Percentiles rank a stretch among this genome's conserved stretches.
Conservation (phyloP, 1,140 invertebrate genomes). For the Archegozetes longisetosus region DNA sequence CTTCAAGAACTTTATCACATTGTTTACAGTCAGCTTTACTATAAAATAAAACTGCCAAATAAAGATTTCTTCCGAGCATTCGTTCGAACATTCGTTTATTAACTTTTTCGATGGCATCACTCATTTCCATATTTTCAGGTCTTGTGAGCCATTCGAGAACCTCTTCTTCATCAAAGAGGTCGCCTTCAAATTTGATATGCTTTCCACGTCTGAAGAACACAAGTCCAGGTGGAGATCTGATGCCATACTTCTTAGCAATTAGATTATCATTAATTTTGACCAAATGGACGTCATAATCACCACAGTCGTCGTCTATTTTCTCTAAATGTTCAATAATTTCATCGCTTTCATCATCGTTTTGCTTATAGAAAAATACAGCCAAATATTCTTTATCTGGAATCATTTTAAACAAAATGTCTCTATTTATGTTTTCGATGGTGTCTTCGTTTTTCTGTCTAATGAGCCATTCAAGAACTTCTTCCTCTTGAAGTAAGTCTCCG, state of each 20-base stretch:
- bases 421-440: constrained; percentile 76
- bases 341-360: constrained; percentile 37
- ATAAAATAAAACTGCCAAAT: constrained; percentile 71
- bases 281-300: constrained; percentile 78
- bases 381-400: constrained; percentile 81
- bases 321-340: constrained; percentile 59
- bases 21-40: constrained; percentile 77
- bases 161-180: constrained; percentile 59
- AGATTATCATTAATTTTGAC: constrained; percentile 72
- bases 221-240: constrained; percentile 67
- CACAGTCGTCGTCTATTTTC: constrained; percentile 75
- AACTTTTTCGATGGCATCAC: constrained; percentile 44
- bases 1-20: constrained; percentile 65
- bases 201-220: constrained; percentile 82
- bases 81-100: constrained; percentile 32
- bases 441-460: constrained; percentile 69
- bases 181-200: constrained; percentile 73
- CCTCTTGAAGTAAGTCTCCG: constrained; percentile 24
- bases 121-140: constrained; percentile 83
- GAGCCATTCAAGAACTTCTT: constrained; percentile 25
- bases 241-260: constrained; percentile 89
- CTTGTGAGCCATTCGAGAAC: constrained; percentile 82
- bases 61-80: constrained; percentile 25
- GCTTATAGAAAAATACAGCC: constrained; percentile 83
- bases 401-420: constrained; percentile 63